Conservation (phyloP, 2,888 invertebrate genomes). For the Conus canariensis region DNA sequence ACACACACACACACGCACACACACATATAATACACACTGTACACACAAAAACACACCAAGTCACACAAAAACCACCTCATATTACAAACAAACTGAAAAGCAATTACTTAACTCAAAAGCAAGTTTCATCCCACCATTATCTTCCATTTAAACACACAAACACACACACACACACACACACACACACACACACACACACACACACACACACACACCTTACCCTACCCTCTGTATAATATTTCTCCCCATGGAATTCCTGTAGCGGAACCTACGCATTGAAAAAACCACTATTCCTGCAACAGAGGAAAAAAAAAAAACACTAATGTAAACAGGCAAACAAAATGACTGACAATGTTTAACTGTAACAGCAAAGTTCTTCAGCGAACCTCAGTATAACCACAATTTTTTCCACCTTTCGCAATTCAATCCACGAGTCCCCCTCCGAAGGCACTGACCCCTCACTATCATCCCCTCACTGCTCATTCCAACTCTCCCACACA, state of each 20-base stretch:
- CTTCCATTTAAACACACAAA: too few species aligned
- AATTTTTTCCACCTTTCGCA: too few species aligned
- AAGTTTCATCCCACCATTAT: too few species aligned
- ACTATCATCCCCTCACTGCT: too few species aligned
- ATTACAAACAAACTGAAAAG: too few species aligned
- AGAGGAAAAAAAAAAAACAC: not conserved
- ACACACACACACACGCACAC: slow-evolving; percentile 25
- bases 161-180: slow-evolving; percentile 1
- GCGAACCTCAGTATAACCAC: not conserved
- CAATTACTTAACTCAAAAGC: too few species aligned
- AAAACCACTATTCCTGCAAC: not conserved
- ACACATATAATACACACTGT: not conserved
- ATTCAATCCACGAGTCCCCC: too few species aligned
- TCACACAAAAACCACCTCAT: too few species aligned
- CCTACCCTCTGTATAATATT: slow-evolving; percentile 82
- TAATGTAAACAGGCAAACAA: not conserved
- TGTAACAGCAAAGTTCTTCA: too few species aligned
- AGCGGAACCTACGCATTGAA: slow-evolving; percentile 82
- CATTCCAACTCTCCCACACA: too few species aligned
- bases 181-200: slow-evolving; percentile 20
- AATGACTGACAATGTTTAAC: too few species aligned
- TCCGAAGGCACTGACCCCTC: too few species aligned
- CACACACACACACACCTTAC: slow-evolving; percentile 25
- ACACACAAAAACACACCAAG: not conserved
- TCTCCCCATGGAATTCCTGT: slow-evolving; percentile 90